Conservation (phyloP, 2,797 vertebrate species). For the Sebastes flavidus region DNA sequence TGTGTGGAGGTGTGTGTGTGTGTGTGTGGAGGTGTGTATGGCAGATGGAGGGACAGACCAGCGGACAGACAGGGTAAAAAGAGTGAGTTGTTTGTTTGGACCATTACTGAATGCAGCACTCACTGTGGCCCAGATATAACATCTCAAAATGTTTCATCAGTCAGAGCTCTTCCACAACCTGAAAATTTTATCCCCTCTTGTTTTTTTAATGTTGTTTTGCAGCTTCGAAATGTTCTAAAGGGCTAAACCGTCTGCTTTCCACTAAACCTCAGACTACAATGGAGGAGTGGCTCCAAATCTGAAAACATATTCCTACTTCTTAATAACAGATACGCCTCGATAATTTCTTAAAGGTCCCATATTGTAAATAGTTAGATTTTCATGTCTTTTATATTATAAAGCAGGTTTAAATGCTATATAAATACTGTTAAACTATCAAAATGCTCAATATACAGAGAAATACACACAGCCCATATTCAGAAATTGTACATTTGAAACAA, state of each 20-base stretch:
- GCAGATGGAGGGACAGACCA: not conserved
- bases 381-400: too few relatives aligned
- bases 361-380: too few relatives aligned
- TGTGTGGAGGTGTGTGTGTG: not conserved
- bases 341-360: too few relatives aligned
- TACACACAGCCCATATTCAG: too few relatives aligned
- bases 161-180: conserved; percentile 40
- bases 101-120: conserved; percentile 6
- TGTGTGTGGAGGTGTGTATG: not conserved
- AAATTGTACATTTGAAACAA: too few relatives aligned
- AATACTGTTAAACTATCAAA: too few relatives aligned
- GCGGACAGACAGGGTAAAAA: conserved; percentile 2
- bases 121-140: conserved; percentile 35
- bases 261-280: not conserved
- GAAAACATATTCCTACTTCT: not conserved
- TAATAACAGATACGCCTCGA: not conserved
- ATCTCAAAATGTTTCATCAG: conserved; percentile 11
- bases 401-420: too few relatives aligned
- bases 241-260: conserved; percentile 23
- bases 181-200: conserved; percentile 58
- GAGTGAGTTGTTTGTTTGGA: conserved; percentile 19
- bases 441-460: too few relatives aligned
- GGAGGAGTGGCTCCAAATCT: not conserved
- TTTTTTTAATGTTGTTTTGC: conserved; percentile 61
- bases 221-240: conserved; percentile 30